phyloP scores from a whole-genome alignment of 2,888 invertebrate genomes.

The Lochmaea capreae region DNA sequence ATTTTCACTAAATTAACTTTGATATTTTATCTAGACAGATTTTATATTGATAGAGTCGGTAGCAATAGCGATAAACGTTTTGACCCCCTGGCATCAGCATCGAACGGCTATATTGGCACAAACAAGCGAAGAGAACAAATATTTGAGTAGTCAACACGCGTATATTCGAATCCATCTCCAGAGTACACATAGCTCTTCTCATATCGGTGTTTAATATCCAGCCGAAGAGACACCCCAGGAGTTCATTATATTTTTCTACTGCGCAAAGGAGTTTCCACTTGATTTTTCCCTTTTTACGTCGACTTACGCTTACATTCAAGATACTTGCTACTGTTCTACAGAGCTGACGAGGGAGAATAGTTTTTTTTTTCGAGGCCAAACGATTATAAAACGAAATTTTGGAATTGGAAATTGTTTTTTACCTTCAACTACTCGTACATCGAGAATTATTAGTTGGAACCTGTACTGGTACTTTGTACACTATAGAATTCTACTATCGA shows the following conservation, averaged over 20 bases:
- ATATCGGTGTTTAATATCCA: conserved; percentile 58
- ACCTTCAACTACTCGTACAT: no score
- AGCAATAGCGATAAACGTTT: conserved; percentile 48
- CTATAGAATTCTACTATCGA: no score
- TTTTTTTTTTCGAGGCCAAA: neutral
- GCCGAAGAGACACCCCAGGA: conserved; percentile 37
- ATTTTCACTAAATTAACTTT: neutral
- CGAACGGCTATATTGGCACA: conserved; percentile 58
- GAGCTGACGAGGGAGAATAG: neutral
- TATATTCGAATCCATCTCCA: conserved; percentile 61
- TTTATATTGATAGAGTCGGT: conserved; percentile 30
- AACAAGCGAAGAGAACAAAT: conserved; percentile 59
- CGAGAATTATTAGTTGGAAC: no score
- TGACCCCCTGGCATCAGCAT: conserved; percentile 50
- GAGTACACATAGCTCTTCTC: conserved; percentile 64
- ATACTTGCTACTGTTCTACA: neutral
- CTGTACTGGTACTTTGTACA: no score
- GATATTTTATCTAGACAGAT: neutral
- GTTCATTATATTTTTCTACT: conserved; percentile 17
- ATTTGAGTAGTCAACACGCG: conserved; percentile 65
- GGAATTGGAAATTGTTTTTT: no score
- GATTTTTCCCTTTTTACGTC: conserved; percentile 20
- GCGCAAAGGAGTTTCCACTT: conserved; percentile 30
- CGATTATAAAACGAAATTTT: no score
- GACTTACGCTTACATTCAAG: neutral